phyloP scores from a whole-genome alignment of 2,113 vertebrate genomes.

The Pagrus major region DNA sequence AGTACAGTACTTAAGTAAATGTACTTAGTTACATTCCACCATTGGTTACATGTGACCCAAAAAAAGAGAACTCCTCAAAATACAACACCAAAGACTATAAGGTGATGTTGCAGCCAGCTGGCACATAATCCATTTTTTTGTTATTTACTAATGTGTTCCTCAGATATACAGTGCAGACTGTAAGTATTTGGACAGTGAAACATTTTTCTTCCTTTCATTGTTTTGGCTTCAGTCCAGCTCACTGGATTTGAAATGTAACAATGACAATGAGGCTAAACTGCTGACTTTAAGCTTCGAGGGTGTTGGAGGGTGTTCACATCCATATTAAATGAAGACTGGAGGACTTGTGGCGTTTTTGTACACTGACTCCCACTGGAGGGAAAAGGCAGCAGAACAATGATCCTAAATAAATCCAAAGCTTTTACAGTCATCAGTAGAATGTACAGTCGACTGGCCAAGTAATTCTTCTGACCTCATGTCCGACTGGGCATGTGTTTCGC shows the following conservation, averaged over 20 bases:
- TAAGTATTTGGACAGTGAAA: slow-evolving; percentile 16
- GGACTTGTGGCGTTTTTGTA: neutral
- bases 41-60: slow-evolving; percentile 10
- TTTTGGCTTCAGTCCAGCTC: slow-evolving; percentile 16
- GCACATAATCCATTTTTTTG: slow-evolving; percentile 5
- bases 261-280: slow-evolving; percentile 18
- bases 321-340: neutral
- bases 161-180: slow-evolving; percentile 10
- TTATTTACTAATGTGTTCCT: slow-evolving; percentile 7
- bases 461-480: slow-evolving; percentile 3
- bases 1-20: no score
- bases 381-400: neutral
- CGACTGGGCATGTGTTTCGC: neutral
- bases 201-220: slow-evolving; percentile 26
- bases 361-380: neutral
- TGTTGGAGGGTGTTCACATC: slow-evolving; percentile 2
- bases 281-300: slow-evolving; percentile 21
- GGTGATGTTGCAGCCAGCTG: slow-evolving; percentile 3
- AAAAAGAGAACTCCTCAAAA: neutral
- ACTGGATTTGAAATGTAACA: slow-evolving; percentile 19
- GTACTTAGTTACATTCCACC: no score
- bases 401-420: neutral
- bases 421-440: neutral
- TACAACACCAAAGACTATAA: slow-evolving; percentile 4
- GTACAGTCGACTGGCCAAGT: neutral